A percentile compares a stretch with the other conserved stretches of the same genome.
Evolutionary conservation across 2,113 vertebrate species (phyloP).

Genomic region (Mesocricetus auratus): DNA sequence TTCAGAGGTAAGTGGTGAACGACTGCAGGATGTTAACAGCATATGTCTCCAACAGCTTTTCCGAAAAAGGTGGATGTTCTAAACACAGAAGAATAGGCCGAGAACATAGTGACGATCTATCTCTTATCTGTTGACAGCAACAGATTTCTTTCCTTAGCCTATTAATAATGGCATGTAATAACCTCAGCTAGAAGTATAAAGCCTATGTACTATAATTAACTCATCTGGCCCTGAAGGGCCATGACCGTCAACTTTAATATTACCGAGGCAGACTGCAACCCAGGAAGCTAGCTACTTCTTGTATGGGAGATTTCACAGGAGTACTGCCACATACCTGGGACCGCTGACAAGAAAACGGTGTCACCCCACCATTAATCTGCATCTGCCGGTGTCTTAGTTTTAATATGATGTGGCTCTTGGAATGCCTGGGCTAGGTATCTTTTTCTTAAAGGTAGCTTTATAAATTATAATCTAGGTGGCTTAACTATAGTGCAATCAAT

Average conservation of each 20-base stretch:
- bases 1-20: slow-evolving; percentile 86
- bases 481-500: background rate
- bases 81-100: slow-evolving; percentile 84
- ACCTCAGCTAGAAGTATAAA: slow-evolving; percentile 85
- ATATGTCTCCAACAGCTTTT: slow-evolving; percentile 87
- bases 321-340: background rate
- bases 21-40: slow-evolving; percentile 85
- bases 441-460: background rate
- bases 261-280: slow-evolving; percentile 82
- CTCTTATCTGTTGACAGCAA: slow-evolving; percentile 84
- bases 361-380: background rate
- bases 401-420: background rate
- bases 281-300: slow-evolving; percentile 65
- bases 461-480: slow-evolving; percentile 45
- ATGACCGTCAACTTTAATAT: slow-evolving; percentile 78
- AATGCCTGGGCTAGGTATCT: slow-evolving; percentile 14
- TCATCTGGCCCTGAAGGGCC: slow-evolving; percentile 77
- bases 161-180: slow-evolving; percentile 87
- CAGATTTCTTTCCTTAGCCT: slow-evolving; percentile 85
- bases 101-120: slow-evolving; percentile 88
- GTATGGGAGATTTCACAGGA: slow-evolving; percentile 66
- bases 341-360: background rate
- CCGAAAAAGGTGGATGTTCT: slow-evolving; percentile 82
- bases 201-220: slow-evolving; percentile 82
- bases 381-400: background rate